Conservation (phyloP, 2,113 vertebrate genomes). For the Ramphastos sulfuratus region DNA sequence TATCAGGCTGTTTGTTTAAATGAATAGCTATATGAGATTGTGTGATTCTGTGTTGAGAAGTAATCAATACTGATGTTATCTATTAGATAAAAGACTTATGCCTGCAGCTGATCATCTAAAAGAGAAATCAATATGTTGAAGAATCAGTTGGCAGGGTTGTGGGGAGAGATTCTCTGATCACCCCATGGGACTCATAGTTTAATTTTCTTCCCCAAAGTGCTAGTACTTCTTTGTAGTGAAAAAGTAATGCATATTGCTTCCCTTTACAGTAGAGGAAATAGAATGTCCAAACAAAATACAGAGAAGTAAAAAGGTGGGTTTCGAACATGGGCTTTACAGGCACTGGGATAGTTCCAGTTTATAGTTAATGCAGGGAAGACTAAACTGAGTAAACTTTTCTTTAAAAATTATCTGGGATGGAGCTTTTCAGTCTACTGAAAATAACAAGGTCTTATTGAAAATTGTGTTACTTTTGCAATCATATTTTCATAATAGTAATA, state of each 20-base stretch:
- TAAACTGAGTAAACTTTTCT: background rate
- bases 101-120: slow-evolving; percentile 41
- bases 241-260: background rate
- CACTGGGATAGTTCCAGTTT: background rate
- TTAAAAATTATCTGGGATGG: background rate
- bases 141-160: background rate
- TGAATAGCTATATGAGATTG: background rate
- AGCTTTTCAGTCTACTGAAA: background rate
- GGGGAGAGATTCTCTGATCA: background rate
- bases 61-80: slow-evolving; percentile 41
- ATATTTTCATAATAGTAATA: background rate
- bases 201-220: background rate
- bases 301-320: background rate
- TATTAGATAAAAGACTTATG: slow-evolving; percentile 9
- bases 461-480: background rate
- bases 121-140: slow-evolving; percentile 37
- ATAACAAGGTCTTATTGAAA: background rate
- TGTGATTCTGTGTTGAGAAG: slow-evolving; percentile 33
- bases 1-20: slow-evolving; percentile 30
- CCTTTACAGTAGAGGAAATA: background rate
- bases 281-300: background rate
- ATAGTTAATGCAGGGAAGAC: background rate
- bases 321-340: background rate
- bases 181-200: slow-evolving; percentile 1
- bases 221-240: background rate